Evolutionary conservation across 2,113 vertebrate species (phyloP), one percentile per base, ranked within the genome.

Genomic region (Rallus limicola): DNA sequence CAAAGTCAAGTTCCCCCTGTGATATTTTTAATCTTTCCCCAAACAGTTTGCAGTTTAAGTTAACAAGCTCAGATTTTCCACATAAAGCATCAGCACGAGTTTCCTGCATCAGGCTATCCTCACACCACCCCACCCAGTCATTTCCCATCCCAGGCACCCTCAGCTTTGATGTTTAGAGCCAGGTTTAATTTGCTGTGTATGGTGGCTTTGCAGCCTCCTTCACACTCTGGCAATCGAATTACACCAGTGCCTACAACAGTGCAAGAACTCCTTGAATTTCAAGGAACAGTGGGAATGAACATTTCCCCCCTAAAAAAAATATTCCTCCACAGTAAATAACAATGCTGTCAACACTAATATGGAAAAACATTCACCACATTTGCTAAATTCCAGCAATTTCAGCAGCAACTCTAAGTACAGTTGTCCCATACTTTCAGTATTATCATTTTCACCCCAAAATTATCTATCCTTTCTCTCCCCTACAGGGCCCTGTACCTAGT

Each of bases 61-160:
- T 63, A 81, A 86, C 31, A 69, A 82, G 11, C 58, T 93, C 96
- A 95, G 88, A 93, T 77, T 97, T 97, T 97, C 96, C 96, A 93
- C 75, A 89, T 52, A 52, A 68, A 92, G 42, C 88, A 96, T 6
- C 52, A 85, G 83, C 95, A 93, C 13, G 33, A 80, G 94, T 71
- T 82, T 87, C 76, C 83, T 93, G 74, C 76, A 85, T 63, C 76
- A 95, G 55, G 28, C 42, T 19, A 40, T 40, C 68, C 81, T 69
- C 80, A n/a, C 16, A 6, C 44, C 21, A 42, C 42, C 68, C 52
- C 5, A 2, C n/a, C 79, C 36, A 77, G 63, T 53, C 13, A 3
- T 26, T 63, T 82, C 78, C 55, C 50, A 93, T 4, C 12, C 11
- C 58, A 71, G 48, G 36, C 48, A 64, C 33, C 19, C 42, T 67